Percentiles rank a stretch among this genome's conserved stretches.
Conservation (phyloP, 1,140 invertebrate species). For the Doryteuthis pealeii region DNA sequence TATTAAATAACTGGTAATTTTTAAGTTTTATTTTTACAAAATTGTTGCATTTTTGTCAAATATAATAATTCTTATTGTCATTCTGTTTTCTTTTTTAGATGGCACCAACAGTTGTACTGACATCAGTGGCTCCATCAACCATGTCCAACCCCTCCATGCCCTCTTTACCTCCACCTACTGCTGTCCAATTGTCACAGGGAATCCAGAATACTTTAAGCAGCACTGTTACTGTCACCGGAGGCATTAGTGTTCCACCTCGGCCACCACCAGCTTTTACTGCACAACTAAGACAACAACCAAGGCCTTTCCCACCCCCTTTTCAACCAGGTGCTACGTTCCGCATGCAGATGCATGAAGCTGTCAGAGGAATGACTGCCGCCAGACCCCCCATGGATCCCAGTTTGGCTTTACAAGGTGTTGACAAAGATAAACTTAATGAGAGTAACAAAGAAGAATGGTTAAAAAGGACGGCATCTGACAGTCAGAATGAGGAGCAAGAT, state of each 20-base stretch:
- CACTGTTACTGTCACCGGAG: neutral
- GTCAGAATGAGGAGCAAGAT: neutral
- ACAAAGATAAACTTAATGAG: neutral
- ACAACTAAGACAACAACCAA: constrained; percentile 3
- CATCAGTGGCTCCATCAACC: neutral
- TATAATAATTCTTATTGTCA: no score
- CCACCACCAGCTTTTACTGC: neutral
- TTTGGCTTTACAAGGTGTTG: neutral
- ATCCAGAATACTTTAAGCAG: constrained; percentile 32
- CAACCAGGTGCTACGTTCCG: neutral
- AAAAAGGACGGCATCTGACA: neutral
- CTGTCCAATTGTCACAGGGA: constrained; percentile 26
- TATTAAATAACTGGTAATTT: no score
- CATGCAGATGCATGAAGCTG: neutral
- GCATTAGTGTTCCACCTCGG: neutral
- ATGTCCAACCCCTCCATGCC: neutral
- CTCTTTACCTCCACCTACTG: constrained; percentile 13
- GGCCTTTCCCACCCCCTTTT: neutral
- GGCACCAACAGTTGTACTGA: neutral
- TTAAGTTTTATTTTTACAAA: no score
- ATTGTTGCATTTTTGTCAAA: no score
- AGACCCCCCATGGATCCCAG: neutral
- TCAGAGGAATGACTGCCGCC: neutral
- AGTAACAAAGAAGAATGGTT: neutral
- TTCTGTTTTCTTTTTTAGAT: constrained; percentile 6